A percentile compares a stretch with the other conserved stretches of the same genome.
phyloP scores from a whole-genome alignment of 2,113 vertebrate genomes.

The Scartelaos histophorus region DNA sequence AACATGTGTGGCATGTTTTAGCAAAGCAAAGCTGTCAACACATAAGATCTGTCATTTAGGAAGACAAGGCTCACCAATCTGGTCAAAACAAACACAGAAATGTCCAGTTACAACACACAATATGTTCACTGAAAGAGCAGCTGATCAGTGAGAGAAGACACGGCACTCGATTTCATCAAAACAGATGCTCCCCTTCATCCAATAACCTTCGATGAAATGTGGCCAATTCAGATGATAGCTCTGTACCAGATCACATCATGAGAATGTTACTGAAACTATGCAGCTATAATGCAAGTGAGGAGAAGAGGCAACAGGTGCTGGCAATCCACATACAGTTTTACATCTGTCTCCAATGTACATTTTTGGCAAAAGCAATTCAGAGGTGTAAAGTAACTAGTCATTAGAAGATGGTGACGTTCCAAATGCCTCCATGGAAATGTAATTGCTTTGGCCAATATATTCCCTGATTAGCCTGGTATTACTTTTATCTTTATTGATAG shows the following conservation, averaged over 20 bases:
- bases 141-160: constrained; percentile 4
- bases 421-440: not conserved
- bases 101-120: not conserved
- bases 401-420: constrained; percentile 2
- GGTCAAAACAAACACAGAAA: constrained; percentile 1
- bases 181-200: constrained; percentile 4
- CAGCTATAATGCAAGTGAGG: not conserved
- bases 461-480: not conserved
- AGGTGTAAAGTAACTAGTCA: not conserved
- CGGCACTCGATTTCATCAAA: constrained; percentile 26
- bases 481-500: not conserved
- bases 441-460: not conserved
- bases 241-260: constrained; percentile 6
- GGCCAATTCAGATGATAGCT: not conserved
- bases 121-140: not conserved
- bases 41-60: not conserved
- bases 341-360: constrained; percentile 23
- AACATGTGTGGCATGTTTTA: not conserved
- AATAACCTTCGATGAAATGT: not conserved
- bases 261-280: constrained; percentile 22
- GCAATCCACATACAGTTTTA: constrained; percentile 10
- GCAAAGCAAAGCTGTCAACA: constrained; percentile 2
- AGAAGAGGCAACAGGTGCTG: constrained; percentile 24
- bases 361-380: not conserved
- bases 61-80: not conserved